Percentiles rank a stretch among this genome's conserved stretches.
phyloP scores from a whole-genome alignment of 2,888 invertebrate species.

The Escarpia spicata region DNA sequence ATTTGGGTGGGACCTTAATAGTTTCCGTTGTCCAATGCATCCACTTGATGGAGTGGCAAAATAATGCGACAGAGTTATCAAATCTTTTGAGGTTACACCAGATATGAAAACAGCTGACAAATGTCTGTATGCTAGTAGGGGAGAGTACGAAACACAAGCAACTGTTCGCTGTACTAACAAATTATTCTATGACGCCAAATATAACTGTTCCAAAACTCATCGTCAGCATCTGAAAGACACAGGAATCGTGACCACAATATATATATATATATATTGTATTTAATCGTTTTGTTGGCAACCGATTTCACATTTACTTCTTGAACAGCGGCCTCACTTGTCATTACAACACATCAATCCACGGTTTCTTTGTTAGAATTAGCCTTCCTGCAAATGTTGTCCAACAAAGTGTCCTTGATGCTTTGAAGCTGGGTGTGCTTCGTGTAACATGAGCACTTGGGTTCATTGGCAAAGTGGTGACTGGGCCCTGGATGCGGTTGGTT shows the following conservation, averaged over 20 bases:
- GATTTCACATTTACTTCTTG: background rate
- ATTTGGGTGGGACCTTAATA: no score
- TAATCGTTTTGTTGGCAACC: background rate
- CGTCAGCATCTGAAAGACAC: no score
- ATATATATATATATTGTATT: background rate
- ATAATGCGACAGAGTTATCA: no score
- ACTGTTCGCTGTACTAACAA: no score
- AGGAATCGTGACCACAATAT: background rate
- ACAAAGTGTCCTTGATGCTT: background rate
- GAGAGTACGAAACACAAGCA: no score
- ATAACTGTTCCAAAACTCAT: no score
- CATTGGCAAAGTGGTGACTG: background rate
- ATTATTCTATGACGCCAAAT: no score
- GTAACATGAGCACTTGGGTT: slow-evolving; percentile 5
- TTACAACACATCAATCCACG: background rate
- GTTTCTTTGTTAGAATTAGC: background rate
- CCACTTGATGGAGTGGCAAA: no score
- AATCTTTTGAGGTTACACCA: no score
- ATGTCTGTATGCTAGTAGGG: no score
- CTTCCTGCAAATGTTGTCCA: background rate
- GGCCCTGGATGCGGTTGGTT: background rate
- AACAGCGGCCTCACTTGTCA: background rate
- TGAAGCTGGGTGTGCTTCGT: background rate
- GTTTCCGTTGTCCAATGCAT: no score
- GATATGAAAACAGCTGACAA: no score